These are phyloP conservation scores for Styela clava DNA, from an alignment of 23 tunicate species.

Conservation along the genomic window DNA sequence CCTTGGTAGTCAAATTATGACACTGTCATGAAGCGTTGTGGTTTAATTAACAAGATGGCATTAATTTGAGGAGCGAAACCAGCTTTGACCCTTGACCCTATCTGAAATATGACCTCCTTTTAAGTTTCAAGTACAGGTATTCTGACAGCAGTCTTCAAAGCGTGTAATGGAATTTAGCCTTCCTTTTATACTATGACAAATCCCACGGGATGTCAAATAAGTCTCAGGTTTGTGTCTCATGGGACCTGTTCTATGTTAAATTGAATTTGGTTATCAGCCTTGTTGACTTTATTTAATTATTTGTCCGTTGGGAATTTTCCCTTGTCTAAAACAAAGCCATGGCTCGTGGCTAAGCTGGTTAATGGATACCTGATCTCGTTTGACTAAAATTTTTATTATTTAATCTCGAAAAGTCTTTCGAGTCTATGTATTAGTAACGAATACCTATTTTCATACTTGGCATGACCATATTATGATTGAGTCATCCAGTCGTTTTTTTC, in stretches of 20 bases:
- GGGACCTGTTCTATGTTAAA: background rate
- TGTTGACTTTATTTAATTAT: background rate
- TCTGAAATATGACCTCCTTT: background rate
- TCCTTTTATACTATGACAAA: no score
- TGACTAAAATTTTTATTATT: no score
- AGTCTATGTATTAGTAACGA: no score
- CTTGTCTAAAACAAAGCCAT: background rate
- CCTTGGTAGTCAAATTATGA: no score
- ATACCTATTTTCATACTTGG: no score
- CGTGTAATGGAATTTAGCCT: background rate
- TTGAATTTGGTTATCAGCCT: background rate
- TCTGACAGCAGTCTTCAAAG: background rate
- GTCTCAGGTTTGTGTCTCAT: background rate
- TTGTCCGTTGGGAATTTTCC: background rate
- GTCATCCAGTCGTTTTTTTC: no score
- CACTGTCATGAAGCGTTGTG: no score
- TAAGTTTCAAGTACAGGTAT: background rate
- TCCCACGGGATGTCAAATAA: background rate
- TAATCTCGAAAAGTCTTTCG: no score
- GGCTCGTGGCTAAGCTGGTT: background rate
- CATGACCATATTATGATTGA: no score
- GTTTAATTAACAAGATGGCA: background rate
- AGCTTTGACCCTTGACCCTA: background rate
- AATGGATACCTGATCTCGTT: background rate
- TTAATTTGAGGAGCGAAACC: background rate